Conservation (phyloP, 2,888 invertebrate species). For the Balanococcus diminutus region DNA sequence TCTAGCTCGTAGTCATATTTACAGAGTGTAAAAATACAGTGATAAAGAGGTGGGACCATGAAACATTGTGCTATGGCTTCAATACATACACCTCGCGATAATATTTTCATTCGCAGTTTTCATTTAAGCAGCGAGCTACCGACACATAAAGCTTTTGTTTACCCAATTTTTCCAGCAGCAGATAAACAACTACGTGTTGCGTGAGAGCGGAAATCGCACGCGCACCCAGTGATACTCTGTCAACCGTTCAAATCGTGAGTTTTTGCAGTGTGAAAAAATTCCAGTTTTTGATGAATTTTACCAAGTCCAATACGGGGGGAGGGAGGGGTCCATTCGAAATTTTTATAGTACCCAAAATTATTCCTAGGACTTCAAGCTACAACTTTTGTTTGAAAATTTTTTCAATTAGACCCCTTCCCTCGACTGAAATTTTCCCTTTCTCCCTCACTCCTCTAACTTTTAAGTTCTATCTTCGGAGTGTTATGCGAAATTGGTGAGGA, state of each 20-base stretch:
- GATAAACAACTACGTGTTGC: conserved; percentile 16
- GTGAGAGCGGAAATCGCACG: not conserved
- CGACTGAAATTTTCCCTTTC: too few relatives aligned
- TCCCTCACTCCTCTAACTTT: too few relatives aligned
- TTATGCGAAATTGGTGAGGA: too few relatives aligned
- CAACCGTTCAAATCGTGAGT: not conserved
- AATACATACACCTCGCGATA: not conserved
- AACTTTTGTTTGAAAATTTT: too few relatives aligned
- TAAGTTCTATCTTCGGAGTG: too few relatives aligned
- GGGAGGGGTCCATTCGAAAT: too few relatives aligned
- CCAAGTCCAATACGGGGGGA: too few relatives aligned
- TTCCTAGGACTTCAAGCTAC: too few relatives aligned
- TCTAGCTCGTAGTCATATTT: not conserved
- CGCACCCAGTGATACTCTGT: not conserved
- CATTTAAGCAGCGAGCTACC: not conserved
- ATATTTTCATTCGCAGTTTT: not conserved
- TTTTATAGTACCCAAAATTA: too few relatives aligned
- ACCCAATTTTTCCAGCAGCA: conserved; percentile 7
- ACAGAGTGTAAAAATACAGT: not conserved
- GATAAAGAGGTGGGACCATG: not conserved
- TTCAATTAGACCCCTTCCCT: too few relatives aligned
- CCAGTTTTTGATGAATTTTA: too few relatives aligned
- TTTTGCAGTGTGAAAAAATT: too few relatives aligned
- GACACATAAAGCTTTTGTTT: not conserved
- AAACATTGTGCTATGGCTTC: not conserved